Evolutionary conservation across 2,113 vertebrate species (phyloP).

Genomic region (Gallinago media): DNA sequence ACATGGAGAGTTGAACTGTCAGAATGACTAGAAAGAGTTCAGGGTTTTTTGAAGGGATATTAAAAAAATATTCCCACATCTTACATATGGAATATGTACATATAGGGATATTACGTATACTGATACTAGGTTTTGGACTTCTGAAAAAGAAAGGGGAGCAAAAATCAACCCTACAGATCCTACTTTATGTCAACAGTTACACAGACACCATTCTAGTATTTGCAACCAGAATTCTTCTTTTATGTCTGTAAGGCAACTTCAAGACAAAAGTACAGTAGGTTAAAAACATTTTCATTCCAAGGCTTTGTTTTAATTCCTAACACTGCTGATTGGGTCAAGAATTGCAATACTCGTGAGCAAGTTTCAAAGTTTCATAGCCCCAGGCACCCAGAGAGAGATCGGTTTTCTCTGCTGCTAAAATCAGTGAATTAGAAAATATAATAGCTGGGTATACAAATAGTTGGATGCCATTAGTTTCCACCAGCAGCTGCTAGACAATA

Average conservation of each 20-base stretch:
- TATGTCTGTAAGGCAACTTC: background rate
- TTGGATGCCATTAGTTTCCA: conserved; percentile 1
- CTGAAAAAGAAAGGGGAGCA: background rate
- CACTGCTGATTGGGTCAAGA: background rate
- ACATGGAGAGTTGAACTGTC: background rate
- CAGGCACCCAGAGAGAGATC: background rate
- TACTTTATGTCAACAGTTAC: background rate
- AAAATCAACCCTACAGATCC: background rate
- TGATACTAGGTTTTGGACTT: background rate
- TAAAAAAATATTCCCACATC: background rate
- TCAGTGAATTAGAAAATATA: conserved; percentile 41
- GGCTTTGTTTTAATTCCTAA: background rate
- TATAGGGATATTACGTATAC: background rate
- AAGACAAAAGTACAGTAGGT: background rate
- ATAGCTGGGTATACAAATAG: conserved; percentile 5
- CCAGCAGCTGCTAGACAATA: background rate
- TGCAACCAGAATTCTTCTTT: background rate
- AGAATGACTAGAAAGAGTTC: background rate
- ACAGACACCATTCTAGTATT: background rate
- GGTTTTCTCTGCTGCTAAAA: conserved; percentile 23
- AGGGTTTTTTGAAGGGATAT: background rate
- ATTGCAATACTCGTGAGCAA: background rate
- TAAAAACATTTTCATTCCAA: background rate
- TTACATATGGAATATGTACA: background rate
- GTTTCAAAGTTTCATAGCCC: background rate